Evolutionary conservation across 2,888 invertebrate genomes (phyloP).

Genomic region (Mythimna vitellina): DNA sequence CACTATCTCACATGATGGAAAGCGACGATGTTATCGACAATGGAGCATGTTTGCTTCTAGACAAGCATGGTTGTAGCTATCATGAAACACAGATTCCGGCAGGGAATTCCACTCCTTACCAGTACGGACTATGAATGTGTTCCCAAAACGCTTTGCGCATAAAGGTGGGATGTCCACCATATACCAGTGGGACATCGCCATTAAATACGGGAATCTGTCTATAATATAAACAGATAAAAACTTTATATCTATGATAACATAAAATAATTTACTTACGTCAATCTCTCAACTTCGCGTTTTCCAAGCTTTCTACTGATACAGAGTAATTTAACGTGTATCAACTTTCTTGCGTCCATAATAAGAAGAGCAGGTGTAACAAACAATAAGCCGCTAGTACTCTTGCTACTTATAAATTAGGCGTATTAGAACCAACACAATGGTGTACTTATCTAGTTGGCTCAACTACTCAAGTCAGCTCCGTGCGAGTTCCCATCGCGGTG

Average conservation of each 20-base stretch:
- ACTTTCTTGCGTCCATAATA: conserved; percentile 60
- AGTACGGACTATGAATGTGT: too few species aligned
- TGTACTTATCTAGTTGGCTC: conserved; percentile 26
- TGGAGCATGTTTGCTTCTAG: too few species aligned
- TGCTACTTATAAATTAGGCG: conserved; percentile 64
- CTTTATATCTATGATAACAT: background rate
- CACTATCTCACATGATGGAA: too few species aligned
- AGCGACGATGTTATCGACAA: too few species aligned
- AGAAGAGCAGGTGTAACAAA: conserved; percentile 57
- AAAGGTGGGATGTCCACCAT: too few species aligned
- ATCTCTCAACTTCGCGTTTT: conserved; percentile 33
- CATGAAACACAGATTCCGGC: too few species aligned
- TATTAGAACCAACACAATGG: conserved; percentile 67
- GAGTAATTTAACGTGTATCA: conserved; percentile 48
- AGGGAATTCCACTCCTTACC: too few species aligned
- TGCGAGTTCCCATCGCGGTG: conserved; percentile 65
- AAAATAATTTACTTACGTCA: conserved; percentile 43
- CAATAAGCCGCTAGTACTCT: conserved; percentile 53
- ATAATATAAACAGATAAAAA: too few species aligned
- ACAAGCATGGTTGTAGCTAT: too few species aligned
- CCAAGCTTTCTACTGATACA: conserved; percentile 60
- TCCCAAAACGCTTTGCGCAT: too few species aligned
- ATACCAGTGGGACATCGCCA: too few species aligned
- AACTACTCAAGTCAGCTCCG: conserved; percentile 50
- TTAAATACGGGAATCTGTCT: background rate